Evolutionary conservation across 2,888 invertebrate species (phyloP), one percentile per base, ranked within the genome.

Genomic region (Elegia similella): DNA sequence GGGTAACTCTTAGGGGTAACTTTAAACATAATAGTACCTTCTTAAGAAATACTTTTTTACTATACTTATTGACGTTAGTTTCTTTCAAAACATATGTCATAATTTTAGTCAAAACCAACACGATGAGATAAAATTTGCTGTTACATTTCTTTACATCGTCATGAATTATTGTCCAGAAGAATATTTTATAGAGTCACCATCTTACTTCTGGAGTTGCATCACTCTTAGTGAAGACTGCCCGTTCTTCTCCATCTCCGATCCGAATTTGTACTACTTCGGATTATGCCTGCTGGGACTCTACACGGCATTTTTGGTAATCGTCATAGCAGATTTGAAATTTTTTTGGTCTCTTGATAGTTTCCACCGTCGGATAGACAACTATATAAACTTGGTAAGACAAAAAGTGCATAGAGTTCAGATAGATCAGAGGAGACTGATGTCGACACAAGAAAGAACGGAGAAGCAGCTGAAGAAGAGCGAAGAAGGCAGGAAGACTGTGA

Each of bases 151-250:
- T 34, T n/a, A 57, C 54, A 63, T 62, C 23, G 23, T 23, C 59
- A 50, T 50, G 50, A 34, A 17, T 48, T 15, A 48, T 50, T 50
- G 17, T 34, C 15, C 7, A 32, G 52, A 64, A 58, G 60, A 67
- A 56, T 66, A 64, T 53, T 53, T 57, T 58, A 59, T 58, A 17
- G 56, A 53, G 42, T 68, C 73, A n/a, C 63, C 70, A 17, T 82
- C 86, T 12, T 84, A 82, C 61, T 84, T 89, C 62, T 89, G 88
- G 89, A 76, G 65, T 60, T 90, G 88, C 47, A 17, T 89, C 46
- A 85, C 80, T 6, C 62, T 85, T 0, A 73, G 67, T 34, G 70
- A 84, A 6, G 81, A 85, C 1, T 91, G 88, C 57, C 80, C 82
- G 2, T 82, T 88, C 58, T 74, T 78, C 53, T 76, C 80, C 3